Base-by-base conservation (phyloP, 2,888 invertebrate genomes). In the Lepidonotus clava region DNA sequence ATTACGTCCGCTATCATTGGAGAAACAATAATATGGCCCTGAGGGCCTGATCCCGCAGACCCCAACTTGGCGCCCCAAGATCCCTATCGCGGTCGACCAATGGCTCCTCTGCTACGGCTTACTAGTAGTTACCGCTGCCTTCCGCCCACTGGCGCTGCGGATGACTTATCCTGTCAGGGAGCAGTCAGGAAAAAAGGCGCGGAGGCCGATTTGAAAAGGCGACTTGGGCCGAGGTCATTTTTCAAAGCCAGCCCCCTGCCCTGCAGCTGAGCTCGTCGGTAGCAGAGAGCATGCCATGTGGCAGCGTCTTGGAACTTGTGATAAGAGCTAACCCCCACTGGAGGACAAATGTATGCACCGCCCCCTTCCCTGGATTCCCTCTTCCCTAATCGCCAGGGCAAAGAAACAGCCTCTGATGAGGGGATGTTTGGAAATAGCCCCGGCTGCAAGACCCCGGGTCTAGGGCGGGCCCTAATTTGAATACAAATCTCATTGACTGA, bases 11-110 rank as follows among this genome's bases (percentile, higher is more conserved):
- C 80, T 80, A 80, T 46, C 80, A 80, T 24, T 46, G 51, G n/a
- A 80, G 80, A 80, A 80, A 80, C 80, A 80, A 80, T 80, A 80
- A 80, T 80, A 80, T 34, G 41, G 80, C 80, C 80, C 80, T 28
- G 41, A 38, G 80, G 46, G 46, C 80, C 80, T 46, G 41, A 21
- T 24, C 80, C 46, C 41, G 4, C 2, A 11, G 41, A 46, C 80
- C 80, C 24, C 28, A 1, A 41, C 24, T 21, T 28, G n/a, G 28
- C 32, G 41, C 46, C 28, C 46, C 11, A 41, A 14, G n/a, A 46
- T 41, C 51, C 51, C 6, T 41, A n/a, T 46, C 28, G 14, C 51
- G n/a, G 32, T 24, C 6, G 1, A 4, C 80, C 41, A n/a, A 51
- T 8, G 80, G 11, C 71, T 11, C 28, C 80, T 41, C 21, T 6